Evolutionary conservation across 1,140 invertebrate species (phyloP), one percentile per base, ranked within the genome.

Genomic region (Cephus cinctus): DNA sequence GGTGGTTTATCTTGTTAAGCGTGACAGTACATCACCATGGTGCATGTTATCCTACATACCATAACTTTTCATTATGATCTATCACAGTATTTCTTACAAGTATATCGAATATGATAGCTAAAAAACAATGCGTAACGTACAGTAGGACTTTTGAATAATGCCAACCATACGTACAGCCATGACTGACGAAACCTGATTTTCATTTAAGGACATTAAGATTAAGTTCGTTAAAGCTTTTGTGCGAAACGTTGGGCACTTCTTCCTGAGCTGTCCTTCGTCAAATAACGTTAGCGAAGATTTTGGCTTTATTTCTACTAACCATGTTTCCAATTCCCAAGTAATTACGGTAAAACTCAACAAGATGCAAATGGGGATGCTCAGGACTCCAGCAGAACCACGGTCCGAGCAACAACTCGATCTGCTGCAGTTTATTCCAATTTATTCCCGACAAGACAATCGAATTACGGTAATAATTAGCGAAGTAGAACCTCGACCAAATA

Each of bases 401-500:
- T 18, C 22, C 2, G 5, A 22, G 31, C 20, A 20, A n/a, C 11
- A 36, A 9, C 5, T 15, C 16, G 15, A 25, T 18, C 16, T 15
- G 21, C 16, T 14, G 47, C 9, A 27, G 8, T 35, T 27, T 16
- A 45, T 47, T 31, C 21, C 15, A 47, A 44, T 52, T 47, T 44
- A 41, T 52, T 47, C 39, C 44, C 50, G 41, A 15, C 50, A 32
- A 11, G 32, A 25, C 31, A 44, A 52, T 52, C 41, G 40, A 52
- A 52, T 52, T 36, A 34, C 20, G 20, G 40, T 22, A 44, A 52
- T 52, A 44, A 52, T 52, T 47, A 44, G 47, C 23, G 16, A 43
- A 52, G 50, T 52, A 27, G 45, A 30, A 39, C 27, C 35, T 35
- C 36, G 38, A 51, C 39, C 36, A 20, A 12, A 15, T 12, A 35